Conservation (phyloP, 2,113 vertebrate species). For the Hippocampus mohnikei region DNA sequence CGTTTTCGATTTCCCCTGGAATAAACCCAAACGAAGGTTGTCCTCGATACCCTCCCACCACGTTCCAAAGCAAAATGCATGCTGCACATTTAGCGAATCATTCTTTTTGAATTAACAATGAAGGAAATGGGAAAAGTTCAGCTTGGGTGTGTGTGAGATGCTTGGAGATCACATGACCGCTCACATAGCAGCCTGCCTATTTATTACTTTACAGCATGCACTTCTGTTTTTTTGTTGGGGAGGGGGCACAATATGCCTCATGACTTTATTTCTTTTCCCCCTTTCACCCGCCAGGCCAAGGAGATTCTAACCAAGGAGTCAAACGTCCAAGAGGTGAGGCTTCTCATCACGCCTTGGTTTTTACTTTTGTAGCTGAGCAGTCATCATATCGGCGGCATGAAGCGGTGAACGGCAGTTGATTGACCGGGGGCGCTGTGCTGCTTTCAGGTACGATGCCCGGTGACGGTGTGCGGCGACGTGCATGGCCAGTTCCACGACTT, state of each 20-base stretch:
- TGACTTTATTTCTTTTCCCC: conserved; percentile 2
- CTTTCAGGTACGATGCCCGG: conserved; percentile 67
- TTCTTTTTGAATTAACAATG: not conserved
- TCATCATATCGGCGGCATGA: not conserved
- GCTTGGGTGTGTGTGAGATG: not conserved
- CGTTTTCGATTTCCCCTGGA: not conserved
- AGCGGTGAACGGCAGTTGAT: not conserved
- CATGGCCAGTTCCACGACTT: conserved; percentile 74
- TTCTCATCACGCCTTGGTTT: not conserved
- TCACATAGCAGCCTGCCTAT: not conserved
- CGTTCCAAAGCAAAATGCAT: not conserved
- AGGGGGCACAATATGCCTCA: too few species aligned
- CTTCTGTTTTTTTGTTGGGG: not conserved
- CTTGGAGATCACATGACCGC: not conserved
- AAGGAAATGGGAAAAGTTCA: not conserved
- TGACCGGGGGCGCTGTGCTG: not conserved
- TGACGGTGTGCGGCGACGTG: conserved; percentile 71
- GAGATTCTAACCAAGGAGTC: conserved; percentile 74
- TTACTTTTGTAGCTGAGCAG: not conserved
- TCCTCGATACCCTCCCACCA: not conserved
- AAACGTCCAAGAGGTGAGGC: conserved; percentile 70
- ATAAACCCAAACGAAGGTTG: not conserved
- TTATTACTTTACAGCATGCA: not conserved
- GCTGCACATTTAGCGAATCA: not conserved
- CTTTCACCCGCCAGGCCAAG: conserved; percentile 53